Conservation (phyloP, 2,113 vertebrate species). For the Tetrao urogallus region DNA sequence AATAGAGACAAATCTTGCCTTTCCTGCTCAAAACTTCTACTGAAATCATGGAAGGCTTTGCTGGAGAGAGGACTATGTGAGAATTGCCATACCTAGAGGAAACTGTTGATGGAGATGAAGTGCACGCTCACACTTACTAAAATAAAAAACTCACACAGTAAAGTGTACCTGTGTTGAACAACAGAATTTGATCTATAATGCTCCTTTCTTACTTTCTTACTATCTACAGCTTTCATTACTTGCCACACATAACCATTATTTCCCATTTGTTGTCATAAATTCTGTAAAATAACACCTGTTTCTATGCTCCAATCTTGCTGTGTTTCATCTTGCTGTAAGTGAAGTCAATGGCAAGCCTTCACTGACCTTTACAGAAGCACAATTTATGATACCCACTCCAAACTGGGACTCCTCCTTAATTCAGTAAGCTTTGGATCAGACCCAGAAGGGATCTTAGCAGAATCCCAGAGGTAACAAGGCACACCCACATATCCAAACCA, state of each 20-base stretch:
- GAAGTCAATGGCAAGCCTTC: neutral
- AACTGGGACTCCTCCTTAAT: constrained; percentile 5
- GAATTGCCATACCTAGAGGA: neutral
- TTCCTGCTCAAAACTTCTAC: neutral
- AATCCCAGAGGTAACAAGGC: constrained; percentile 9
- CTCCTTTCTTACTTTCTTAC: neutral
- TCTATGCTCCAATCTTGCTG: neutral
- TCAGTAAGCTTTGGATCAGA: constrained; percentile 44
- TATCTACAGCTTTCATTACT: neutral
- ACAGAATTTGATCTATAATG: neutral
- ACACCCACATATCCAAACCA: neutral
- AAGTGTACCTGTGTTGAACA: neutral
- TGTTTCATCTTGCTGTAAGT: neutral
- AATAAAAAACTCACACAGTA: neutral
- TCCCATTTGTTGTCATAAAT: neutral
- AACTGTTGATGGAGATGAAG: neutral
- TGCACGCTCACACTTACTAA: neutral
- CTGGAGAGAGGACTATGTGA: neutral
- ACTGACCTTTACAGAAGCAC: neutral
- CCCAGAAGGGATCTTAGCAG: neutral
- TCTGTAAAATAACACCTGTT: neutral
- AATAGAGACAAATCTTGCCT: neutral
- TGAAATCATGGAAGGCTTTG: neutral
- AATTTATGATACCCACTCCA: constrained; percentile 28
- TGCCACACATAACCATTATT: neutral